Conservation (phyloP, 2,888 invertebrate genomes). For the Harpagoxenus sublaevis region DNA sequence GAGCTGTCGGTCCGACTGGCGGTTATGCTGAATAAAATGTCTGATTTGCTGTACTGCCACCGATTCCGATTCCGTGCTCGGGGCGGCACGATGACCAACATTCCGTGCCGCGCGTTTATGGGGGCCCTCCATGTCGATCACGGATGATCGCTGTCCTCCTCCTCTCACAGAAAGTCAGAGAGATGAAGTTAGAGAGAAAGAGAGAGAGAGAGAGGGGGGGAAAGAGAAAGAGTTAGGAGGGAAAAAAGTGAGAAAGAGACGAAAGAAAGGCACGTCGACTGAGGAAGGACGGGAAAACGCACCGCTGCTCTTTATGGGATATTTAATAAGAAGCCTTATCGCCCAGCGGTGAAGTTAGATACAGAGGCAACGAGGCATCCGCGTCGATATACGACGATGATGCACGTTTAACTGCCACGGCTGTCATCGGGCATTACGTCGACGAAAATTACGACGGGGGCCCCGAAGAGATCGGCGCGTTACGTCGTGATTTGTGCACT, state of each 20-base stretch:
- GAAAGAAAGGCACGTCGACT: constrained; percentile 56
- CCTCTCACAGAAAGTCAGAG: neutral
- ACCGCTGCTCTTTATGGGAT: constrained; percentile 68
- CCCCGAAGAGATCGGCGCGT: constrained; percentile 7
- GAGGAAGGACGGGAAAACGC: constrained; percentile 63
- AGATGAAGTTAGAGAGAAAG: neutral
- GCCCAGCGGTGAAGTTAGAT: constrained; percentile 74
- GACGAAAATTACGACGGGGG: constrained; percentile 27
- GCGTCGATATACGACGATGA: constrained; percentile 68
- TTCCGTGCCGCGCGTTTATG: constrained; percentile 73
- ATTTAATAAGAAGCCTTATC: constrained; percentile 74
- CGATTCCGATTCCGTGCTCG: constrained; percentile 69
- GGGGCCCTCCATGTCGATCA: constrained; percentile 72
- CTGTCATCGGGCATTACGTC: constrained; percentile 53
- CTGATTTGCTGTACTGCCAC: constrained; percentile 82
- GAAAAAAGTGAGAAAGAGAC: constrained; percentile 52
- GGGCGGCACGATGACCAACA: constrained; percentile 73
- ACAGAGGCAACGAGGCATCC: constrained; percentile 71
- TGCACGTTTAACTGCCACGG: constrained; percentile 63
- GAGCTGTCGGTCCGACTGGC: constrained; percentile 80
- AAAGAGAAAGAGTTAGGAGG: constrained; percentile 49
- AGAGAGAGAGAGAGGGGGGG: constrained; percentile 23
- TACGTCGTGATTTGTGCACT: constrained; percentile 32
- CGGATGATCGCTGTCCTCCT: constrained; percentile 60
- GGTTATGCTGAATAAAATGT: constrained; percentile 83